Evolutionary conservation across 2,797 vertebrate genomes (phyloP), one percentile per base, ranked within the genome.

Genomic region (Notolepis coatsorum): DNA sequence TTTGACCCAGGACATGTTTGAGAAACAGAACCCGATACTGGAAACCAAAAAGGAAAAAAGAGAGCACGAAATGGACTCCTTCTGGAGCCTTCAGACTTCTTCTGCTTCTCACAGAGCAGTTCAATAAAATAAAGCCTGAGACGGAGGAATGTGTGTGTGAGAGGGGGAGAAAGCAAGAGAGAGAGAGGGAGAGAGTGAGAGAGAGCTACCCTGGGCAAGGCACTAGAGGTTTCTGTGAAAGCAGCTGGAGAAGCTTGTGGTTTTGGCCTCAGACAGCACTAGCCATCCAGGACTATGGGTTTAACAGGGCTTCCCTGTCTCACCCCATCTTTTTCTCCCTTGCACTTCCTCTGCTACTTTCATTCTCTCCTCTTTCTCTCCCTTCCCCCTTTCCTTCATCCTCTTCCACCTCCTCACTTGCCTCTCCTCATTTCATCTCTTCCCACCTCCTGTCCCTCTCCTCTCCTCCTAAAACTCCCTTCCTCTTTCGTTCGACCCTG

Each of bases 201-300:
- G 48, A 54, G 45, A 25, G 41, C 21, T 33, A 30, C 5, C 12
- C 4, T 50, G 0, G 59, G 25, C 17, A 9, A 17, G 8, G 20
- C 24, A 54, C 24, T 38, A 54, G 9, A 13, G 31, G 35, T 59
- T 65, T 23, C 60, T 71, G 65, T 71, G 63, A 71, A 71, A 63
- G 60, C 76, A 85, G 77, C 71, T 80, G 65, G 63, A 63, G 57
- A 71, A 58, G 61, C 20, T 74, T 73, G 62, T 57, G 53, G 56
- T 77, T 75, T 74, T 68, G 75, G 68, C 63, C 20, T 17, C 1
- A 71, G 30, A 61, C 21, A 18, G 28, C 48, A 67, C 41, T 41
- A 71, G 55, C 65, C 68, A 68, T 58, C 18, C 60, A 20, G 54
- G 48, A 42, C 63, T 63, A 74, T 73, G 60, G 47, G 39, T 78